Evolutionary conservation across 2,888 invertebrate species (phyloP).

Genomic region (Seladonia tumulorum): DNA sequence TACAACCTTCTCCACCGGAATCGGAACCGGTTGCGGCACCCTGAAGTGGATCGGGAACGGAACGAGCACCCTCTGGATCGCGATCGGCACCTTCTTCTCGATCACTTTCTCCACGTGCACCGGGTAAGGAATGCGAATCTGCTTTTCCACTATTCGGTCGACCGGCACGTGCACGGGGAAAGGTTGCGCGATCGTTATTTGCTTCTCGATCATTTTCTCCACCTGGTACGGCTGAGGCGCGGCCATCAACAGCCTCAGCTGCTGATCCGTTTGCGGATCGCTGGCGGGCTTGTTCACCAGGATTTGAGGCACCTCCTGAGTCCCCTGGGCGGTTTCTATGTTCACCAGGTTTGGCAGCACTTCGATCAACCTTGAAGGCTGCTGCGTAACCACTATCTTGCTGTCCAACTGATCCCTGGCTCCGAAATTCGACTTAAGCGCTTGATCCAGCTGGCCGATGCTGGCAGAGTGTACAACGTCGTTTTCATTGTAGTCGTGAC

Average conservation of each 20-base stretch:
- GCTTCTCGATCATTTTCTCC: conserved; percentile 86
- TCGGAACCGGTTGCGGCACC: conserved; percentile 83
- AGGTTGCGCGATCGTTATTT: conserved; percentile 85
- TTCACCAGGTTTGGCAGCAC: conserved; percentile 4
- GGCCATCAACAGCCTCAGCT: conserved; percentile 35
- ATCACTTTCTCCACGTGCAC: conserved; percentile 85
- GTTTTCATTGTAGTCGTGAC: conserved; percentile 58
- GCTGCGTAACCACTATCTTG: background rate
- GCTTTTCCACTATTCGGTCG: conserved; percentile 86
- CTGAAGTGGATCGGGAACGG: conserved; percentile 84
- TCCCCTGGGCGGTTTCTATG: conserved; percentile 13
- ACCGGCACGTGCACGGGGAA: conserved; percentile 84
- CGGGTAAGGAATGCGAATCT: conserved; percentile 82
- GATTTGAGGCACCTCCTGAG: conserved; percentile 17
- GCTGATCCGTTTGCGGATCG: conserved; percentile 14
- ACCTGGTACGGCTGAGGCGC: conserved; percentile 81
- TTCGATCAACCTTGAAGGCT: conserved; percentile 1
- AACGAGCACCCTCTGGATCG: conserved; percentile 85
- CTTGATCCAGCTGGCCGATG: background rate
- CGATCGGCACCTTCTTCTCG: conserved; percentile 85
- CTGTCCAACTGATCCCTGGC: conserved; percentile 36
- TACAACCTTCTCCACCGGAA: conserved; percentile 86
- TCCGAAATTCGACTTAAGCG: background rate
- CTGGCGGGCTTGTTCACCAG: background rate
- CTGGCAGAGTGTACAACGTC: conserved; percentile 26